These are phyloP conservation scores for Electrophaes corylata DNA, from an alignment of 2,888 invertebrate genomes.

Conservation along the genomic window DNA sequence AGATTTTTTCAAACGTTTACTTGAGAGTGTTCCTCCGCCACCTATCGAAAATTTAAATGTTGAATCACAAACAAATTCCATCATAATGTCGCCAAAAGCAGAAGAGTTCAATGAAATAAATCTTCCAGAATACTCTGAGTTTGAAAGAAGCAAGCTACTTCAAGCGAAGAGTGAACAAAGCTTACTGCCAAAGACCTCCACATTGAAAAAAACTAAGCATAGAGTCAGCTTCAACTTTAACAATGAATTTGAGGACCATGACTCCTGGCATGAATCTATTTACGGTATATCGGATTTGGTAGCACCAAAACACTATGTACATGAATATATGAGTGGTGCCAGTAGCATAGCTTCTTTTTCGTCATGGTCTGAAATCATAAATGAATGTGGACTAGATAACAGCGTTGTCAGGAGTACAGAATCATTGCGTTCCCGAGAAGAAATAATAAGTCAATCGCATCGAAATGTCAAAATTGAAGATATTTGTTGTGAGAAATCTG, in stretches of 20 bases:
- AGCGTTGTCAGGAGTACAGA: slow-evolving; percentile 53
- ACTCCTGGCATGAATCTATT: slow-evolving; percentile 71
- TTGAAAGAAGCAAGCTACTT: slow-evolving; percentile 59
- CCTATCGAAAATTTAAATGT: slow-evolving; percentile 53
- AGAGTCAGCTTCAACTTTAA: slow-evolving; percentile 59
- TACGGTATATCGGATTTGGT: slow-evolving; percentile 66
- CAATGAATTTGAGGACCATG: slow-evolving; percentile 51
- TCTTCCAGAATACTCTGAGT: slow-evolving; percentile 65
- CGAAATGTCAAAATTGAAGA: slow-evolving; percentile 50
- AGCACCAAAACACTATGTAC: slow-evolving; percentile 26
- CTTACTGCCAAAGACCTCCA: slow-evolving; percentile 58
- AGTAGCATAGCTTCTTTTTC: slow-evolving; percentile 45
- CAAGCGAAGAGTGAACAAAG: slow-evolving; percentile 43
- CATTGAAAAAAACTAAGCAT: slow-evolving; percentile 58
- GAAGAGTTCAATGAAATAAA: slow-evolving; percentile 57
- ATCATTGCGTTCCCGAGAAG: slow-evolving; percentile 48
- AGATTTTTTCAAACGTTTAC: slow-evolving; percentile 63
- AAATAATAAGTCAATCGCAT: slow-evolving; percentile 62
- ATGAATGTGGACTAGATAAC: slow-evolving; percentile 54
- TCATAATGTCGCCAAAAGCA: slow-evolving; percentile 39
- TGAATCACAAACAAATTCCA: slow-evolving; percentile 32
- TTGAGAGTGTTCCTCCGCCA: slow-evolving; percentile 70
- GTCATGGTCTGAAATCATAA: slow-evolving; percentile 71
- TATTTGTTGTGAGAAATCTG: slow-evolving; percentile 47
- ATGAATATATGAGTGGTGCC: slow-evolving; percentile 35